phyloP scores from a whole-genome alignment of 1,140 invertebrate species.

The Drosophila pallidifrons region DNA sequence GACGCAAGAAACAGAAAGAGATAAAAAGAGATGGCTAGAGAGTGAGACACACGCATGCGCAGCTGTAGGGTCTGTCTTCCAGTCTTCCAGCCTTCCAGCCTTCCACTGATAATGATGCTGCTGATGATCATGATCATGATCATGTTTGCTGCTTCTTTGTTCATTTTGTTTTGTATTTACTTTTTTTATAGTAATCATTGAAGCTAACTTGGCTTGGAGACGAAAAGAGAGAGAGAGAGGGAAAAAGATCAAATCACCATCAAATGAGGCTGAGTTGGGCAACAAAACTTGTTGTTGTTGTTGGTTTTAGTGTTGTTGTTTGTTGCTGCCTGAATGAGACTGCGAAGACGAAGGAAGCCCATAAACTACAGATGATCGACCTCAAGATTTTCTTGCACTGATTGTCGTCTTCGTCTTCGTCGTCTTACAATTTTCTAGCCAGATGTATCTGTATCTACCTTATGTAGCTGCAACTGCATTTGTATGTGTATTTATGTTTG shows the following conservation, averaged over 20 bases:
- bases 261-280: constrained; percentile 64
- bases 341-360: constrained; percentile 57
- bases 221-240: not conserved
- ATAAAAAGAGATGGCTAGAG: not conserved
- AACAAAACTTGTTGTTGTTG: constrained; percentile 32
- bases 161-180: constrained; percentile 16
- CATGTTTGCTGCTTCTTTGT: constrained; percentile 43
- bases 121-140: constrained; percentile 74
- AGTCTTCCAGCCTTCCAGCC: not conserved
- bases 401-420: constrained; percentile 59
- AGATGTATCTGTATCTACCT: constrained; percentile 16
- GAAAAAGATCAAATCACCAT: constrained; percentile 76
- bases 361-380: constrained; percentile 83
- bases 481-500: constrained; percentile 16
- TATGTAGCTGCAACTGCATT: constrained; percentile 17
- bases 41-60: constrained; percentile 29
- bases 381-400: constrained; percentile 76
- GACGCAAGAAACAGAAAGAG: constrained; percentile 6
- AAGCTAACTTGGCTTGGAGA: constrained; percentile 52
- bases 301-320: too few species aligned
- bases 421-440: constrained; percentile 55
- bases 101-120: constrained; percentile 66
- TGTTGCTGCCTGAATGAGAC: constrained; percentile 8
- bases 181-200: constrained; percentile 78
- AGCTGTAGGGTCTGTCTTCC: constrained; percentile 23